phyloP scores from a whole-genome alignment of 1,140 invertebrate genomes.

The Epicauta chinensis region DNA sequence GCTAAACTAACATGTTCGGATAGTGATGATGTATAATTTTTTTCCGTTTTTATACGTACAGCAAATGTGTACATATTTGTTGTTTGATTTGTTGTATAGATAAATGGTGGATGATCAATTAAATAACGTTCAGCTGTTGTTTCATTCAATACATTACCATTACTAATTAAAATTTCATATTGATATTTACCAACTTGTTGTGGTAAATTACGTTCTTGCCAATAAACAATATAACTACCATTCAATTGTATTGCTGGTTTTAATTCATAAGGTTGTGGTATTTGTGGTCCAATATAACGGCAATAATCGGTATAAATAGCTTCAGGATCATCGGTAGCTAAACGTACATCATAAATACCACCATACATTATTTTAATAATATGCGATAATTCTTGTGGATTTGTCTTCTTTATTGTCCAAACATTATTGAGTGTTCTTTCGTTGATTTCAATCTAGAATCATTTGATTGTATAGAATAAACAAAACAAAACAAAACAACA shows the following conservation, averaged over 20 bases:
- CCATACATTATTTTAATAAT: conserved; percentile 54
- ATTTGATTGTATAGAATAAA: conserved; percentile 2
- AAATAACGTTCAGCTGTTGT: conserved; percentile 45
- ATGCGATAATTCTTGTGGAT: conserved; percentile 45
- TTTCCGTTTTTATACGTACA: conserved; percentile 53
- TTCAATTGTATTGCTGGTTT: conserved; percentile 48
- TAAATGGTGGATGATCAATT: conserved; percentile 49
- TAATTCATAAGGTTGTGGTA: conserved; percentile 60
- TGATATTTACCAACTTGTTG: conserved; percentile 25
- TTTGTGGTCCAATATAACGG: conserved; percentile 49
- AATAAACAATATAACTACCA: conserved; percentile 56
- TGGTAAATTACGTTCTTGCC: conserved; percentile 46
- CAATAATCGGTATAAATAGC: conserved; percentile 45
- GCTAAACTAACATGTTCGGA: conserved; percentile 46
- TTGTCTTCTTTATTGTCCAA: conserved; percentile 39
- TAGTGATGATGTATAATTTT: conserved; percentile 57
- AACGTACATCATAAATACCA: conserved; percentile 55
- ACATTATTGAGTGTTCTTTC: conserved; percentile 40
- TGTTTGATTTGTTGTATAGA: conserved; percentile 49
- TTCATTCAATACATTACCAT: conserved; percentile 49
- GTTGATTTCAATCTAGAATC: conserved; percentile 19
- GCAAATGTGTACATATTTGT: conserved; percentile 55
- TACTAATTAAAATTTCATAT: conserved; percentile 60
- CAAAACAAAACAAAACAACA: not conserved
- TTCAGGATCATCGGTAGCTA: conserved; percentile 48